Conservation (phyloP, 2,888 invertebrate species). For the Unio pictorum region DNA sequence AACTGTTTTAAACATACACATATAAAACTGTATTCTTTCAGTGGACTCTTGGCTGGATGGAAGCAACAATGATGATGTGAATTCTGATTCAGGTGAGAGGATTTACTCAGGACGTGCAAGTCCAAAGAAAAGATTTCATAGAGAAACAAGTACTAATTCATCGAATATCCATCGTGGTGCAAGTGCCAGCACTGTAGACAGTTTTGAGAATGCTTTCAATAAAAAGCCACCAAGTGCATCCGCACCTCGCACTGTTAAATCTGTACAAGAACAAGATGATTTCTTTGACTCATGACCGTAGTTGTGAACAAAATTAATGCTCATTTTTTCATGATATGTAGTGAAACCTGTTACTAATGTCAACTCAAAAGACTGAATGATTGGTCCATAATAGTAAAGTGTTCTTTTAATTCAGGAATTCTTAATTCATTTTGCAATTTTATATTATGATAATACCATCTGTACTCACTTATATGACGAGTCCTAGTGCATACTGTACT, state of each 20-base stretch:
- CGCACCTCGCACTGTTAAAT: slow-evolving; percentile 9
- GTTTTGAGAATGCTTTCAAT: slow-evolving; percentile 58
- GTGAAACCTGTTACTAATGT: no score
- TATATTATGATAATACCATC: no score
- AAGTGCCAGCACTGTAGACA: slow-evolving; percentile 61
- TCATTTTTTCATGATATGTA: no score
- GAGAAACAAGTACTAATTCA: slow-evolving; percentile 4
- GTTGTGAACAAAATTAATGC: background rate
- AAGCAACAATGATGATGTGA: slow-evolving; percentile 34
- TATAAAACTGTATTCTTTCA: slow-evolving; percentile 13
- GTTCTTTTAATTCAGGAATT: no score
- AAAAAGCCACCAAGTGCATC: slow-evolving; percentile 33
- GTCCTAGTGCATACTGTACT: no score
- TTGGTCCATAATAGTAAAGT: no score
- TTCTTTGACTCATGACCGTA: slow-evolving; percentile 56
- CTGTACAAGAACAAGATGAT: slow-evolving; percentile 42
- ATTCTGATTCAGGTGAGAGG: slow-evolving; percentile 38
- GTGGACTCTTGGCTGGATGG: slow-evolving; percentile 59
- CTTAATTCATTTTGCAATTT: no score
- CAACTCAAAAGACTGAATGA: no score
- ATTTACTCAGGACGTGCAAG: slow-evolving; percentile 38
- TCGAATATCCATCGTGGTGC: slow-evolving; percentile 22
- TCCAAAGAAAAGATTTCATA: slow-evolving; percentile 33
- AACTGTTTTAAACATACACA: no score
- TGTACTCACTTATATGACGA: no score